A percentile compares a stretch with the other conserved stretches of the same genome.
Conservation (phyloP, 1,140 invertebrate species). For the Dysdera silvatica region DNA sequence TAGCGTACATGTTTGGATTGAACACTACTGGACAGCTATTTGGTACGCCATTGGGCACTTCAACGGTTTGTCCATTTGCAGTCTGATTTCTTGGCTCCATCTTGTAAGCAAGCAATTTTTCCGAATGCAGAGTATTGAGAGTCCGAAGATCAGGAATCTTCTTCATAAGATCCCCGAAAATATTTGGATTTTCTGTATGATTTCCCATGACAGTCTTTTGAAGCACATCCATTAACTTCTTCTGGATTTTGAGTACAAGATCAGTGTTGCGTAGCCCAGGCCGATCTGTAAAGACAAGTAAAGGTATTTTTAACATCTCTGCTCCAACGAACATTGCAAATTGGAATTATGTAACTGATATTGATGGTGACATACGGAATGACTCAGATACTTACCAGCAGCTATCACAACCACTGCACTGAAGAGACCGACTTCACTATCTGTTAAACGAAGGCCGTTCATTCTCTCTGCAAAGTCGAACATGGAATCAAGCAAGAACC, state of each 20-base stretch:
- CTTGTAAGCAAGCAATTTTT: slow-evolving; percentile 87
- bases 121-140: slow-evolving; percentile 89
- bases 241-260: slow-evolving; percentile 84
- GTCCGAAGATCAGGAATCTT: slow-evolving; percentile 91
- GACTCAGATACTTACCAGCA: slow-evolving; percentile 53
- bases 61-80: slow-evolving; percentile 1
- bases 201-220: slow-evolving; percentile 73
- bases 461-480: slow-evolving; percentile 94
- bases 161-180: slow-evolving; percentile 78
- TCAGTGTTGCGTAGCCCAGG: slow-evolving; percentile 86
- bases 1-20: slow-evolving; percentile 2
- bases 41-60: not conserved
- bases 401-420: slow-evolving; percentile 91
- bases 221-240: slow-evolving; percentile 71
- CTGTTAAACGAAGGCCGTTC: slow-evolving; percentile 77
- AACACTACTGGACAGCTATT: too few relatives aligned
- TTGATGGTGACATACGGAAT: not conserved
- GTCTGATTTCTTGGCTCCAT: slow-evolving; percentile 57
- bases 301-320: too few relatives aligned
- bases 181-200: slow-evolving; percentile 57
- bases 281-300: slow-evolving; percentile 53
- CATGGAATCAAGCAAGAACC: slow-evolving; percentile 91
- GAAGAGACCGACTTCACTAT: slow-evolving; percentile 87
- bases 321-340: too few relatives aligned
- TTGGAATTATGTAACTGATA: too few relatives aligned